Conservation (phyloP, 2,797 vertebrate species). For the Lepidocolaptes lacrymiger region DNA sequence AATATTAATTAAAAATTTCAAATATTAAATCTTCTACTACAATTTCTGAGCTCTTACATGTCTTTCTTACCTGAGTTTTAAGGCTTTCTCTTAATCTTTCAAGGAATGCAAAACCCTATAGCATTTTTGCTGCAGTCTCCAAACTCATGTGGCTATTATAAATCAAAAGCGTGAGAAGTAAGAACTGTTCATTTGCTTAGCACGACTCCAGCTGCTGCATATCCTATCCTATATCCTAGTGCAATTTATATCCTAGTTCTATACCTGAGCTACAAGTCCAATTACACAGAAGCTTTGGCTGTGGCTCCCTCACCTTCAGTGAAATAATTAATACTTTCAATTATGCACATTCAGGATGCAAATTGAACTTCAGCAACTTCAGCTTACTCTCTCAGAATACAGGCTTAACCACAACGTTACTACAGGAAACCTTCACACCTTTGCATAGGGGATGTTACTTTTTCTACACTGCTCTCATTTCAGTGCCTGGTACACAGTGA, state of each 20-base stretch:
- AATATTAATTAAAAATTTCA: not conserved
- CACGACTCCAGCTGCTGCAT: not conserved
- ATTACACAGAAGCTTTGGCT: not conserved
- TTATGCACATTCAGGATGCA: not conserved
- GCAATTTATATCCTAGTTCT: not conserved
- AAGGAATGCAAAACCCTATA: not conserved
- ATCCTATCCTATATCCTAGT: not conserved
- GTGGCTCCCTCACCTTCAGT: not conserved
- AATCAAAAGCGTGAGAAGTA: not conserved
- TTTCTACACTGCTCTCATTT: not conserved
- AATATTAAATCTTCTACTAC: not conserved
- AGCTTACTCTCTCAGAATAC: not conserved
- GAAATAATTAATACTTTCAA: not conserved
- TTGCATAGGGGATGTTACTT: not conserved
- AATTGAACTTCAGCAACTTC: not conserved
- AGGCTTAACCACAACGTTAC: not conserved
- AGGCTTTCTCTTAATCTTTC: not conserved
- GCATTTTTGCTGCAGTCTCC: not conserved
- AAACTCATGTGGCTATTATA: not conserved
- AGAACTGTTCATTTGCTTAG: not conserved
- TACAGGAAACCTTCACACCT: not conserved
- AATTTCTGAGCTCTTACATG: not conserved
- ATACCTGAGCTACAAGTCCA: not conserved
- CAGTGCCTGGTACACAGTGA: fast-evolving
- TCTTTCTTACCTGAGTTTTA: not conserved